A percentile compares a stretch with the other conserved stretches of the same genome.
phyloP scores from a whole-genome alignment of 2,113 vertebrate genomes.

The Polyodon spathula region DNA sequence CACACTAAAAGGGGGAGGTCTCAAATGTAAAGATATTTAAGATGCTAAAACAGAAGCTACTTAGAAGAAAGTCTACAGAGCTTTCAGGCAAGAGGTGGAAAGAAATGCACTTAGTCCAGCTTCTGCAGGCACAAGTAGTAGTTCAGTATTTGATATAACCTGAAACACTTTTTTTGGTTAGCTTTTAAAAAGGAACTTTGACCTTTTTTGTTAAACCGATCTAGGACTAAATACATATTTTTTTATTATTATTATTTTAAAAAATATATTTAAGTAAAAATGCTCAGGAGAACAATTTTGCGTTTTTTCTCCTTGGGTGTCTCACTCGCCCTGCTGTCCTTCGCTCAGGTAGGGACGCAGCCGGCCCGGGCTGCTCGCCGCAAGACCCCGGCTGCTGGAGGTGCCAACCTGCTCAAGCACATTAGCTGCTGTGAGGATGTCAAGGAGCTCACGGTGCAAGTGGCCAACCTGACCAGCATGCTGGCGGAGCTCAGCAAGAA shows the following conservation, averaged over 20 bases:
- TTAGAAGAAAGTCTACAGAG: constrained; percentile 35
- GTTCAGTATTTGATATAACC: too few species aligned
- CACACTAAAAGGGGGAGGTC: constrained; percentile 57
- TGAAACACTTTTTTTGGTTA: too few species aligned
- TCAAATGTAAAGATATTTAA: constrained; percentile 78
- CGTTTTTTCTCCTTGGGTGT: constrained; percentile 29
- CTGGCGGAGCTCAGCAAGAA: constrained; percentile 73
- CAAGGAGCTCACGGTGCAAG: constrained; percentile 73
- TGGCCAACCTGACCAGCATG: constrained; percentile 79
- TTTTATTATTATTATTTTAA: too few species aligned
- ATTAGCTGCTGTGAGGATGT: constrained; percentile 76
- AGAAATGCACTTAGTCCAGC: constrained; percentile 3
- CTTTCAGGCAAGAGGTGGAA: constrained; percentile 31
- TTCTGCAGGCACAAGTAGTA: too few species aligned
- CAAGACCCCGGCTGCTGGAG: constrained; percentile 13
- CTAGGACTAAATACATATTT: too few species aligned
- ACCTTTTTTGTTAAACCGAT: too few species aligned
- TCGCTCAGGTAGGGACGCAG: constrained; percentile 53
- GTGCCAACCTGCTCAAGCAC: constrained; percentile 40
- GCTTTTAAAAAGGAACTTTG: not conserved
- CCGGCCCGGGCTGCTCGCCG: constrained; percentile 52
- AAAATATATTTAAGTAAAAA: constrained; percentile 36
- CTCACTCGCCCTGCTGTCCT: constrained; percentile 35
- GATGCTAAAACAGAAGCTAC: constrained; percentile 58
- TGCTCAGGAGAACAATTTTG: constrained; percentile 39